Conservation (phyloP, 2,888 invertebrate species). For the Prosapia bicincta region DNA sequence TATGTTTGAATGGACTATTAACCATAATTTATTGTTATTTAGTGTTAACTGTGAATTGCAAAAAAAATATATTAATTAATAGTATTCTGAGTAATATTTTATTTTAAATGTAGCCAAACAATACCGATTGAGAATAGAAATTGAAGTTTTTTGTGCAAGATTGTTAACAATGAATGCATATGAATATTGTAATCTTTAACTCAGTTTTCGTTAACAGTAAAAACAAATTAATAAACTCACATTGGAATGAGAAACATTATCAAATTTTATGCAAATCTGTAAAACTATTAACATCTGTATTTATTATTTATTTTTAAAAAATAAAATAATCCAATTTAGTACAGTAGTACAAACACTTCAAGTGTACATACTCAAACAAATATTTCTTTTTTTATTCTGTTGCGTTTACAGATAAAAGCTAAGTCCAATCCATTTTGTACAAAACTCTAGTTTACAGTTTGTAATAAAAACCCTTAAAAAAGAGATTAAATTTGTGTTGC, state of each 20-base stretch:
- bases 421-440: not conserved
- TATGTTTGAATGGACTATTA: not conserved
- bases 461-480: not conserved
- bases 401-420: not conserved
- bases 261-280: no score
- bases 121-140: not conserved
- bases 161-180: not conserved
- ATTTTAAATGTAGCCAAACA: not conserved
- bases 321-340: not conserved
- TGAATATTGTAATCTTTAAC: not conserved
- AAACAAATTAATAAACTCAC: not conserved
- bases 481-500: not conserved
- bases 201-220: not conserved
- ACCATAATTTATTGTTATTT: constrained; percentile 2
- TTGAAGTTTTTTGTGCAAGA: not conserved
- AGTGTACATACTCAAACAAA: not conserved
- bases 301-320: not conserved
- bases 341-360: not conserved
- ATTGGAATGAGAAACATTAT: not conserved
- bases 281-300: not conserved
- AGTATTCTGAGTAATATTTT: not conserved
- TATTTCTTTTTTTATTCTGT: not conserved
- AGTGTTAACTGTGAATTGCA: not conserved
- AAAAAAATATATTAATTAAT: not conserved
- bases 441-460: not conserved